Evolutionary conservation across 1,140 invertebrate genomes (phyloP), one percentile per base, ranked within the genome.

Genomic region (Pissodes strobi): DNA sequence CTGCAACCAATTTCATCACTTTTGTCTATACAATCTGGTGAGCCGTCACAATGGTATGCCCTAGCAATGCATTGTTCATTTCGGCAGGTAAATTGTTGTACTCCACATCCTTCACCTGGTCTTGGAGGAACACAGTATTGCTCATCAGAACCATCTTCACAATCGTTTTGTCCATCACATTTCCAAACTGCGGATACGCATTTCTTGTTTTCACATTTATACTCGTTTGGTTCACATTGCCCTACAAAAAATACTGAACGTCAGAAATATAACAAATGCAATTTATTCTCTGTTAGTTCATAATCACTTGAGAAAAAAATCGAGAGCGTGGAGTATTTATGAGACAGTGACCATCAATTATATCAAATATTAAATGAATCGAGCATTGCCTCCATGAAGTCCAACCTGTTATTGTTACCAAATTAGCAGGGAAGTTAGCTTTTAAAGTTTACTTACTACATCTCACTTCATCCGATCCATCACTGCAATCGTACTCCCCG

Each of bases 221-320:
- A 96, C 79, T 98, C 90, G 76, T 98, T 97, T 0, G 96, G 95
- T 76, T 98, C 91, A 77, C 95, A 98, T 10, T 87, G 87, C 37
- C 25, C 39, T 46, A 12, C 13, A 18, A 41, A 21, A 41, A 56
- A 13, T 5, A 39, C 34, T 83, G 81, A 2, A n/a, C n/a, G n/a
- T n/a, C n/a, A n/a, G n/a, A n/a, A n/a, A n/a, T 15, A 43, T 18
- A 41, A 41, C 5, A 41, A 41, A n/a, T n/a, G n/a, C n/a, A n/a
- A n/a, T n/a, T n/a, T n/a, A n/a, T n/a, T n/a, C n/a, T n/a, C n/a
- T n/a, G n/a, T n/a, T n/a, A n/a, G n/a, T n/a, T n/a, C n/a, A n/a
- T n/a, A n/a, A n/a, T n/a, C n/a, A n/a, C n/a, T n/a, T n/a, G n/a
- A n/a, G n/a, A n/a, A n/a, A n/a, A n/a, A n/a, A n/a, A n/a, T n/a